phyloP scores from a whole-genome alignment of 2,113 vertebrate species.

The Anhinga rufa region DNA sequence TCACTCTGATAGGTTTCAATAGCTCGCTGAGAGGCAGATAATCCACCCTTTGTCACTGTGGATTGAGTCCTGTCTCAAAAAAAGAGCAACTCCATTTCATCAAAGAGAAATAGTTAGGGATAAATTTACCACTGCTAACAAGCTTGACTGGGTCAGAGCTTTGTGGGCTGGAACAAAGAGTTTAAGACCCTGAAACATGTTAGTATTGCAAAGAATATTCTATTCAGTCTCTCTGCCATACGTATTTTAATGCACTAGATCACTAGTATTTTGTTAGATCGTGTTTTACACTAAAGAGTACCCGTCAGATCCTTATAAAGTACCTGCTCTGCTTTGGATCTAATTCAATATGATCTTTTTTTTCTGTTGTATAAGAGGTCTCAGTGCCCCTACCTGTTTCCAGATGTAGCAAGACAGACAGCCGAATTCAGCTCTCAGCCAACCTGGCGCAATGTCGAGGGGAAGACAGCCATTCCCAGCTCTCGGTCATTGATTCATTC shows the following conservation, averaged over 20 bases:
- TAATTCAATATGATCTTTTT: not conserved
- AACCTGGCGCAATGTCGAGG: not conserved
- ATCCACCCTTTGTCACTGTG: constrained; percentile 26
- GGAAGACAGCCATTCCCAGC: not conserved
- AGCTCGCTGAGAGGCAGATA: constrained; percentile 13
- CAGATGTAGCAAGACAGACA: not conserved
- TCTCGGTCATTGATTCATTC: not conserved
- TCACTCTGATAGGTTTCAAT: not conserved
- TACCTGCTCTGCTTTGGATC: not conserved
- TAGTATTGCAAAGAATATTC: not conserved
- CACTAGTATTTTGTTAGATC: not conserved
- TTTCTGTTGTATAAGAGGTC: not conserved
- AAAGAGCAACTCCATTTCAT: constrained; percentile 4
- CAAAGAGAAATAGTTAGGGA: not conserved
- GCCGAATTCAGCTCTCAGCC: not conserved
- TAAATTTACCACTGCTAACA: not conserved
- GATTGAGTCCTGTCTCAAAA: not conserved
- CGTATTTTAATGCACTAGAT: not conserved
- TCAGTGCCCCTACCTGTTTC: not conserved
- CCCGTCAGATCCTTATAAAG: not conserved
- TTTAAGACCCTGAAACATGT: not conserved
- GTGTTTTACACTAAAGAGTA: not conserved
- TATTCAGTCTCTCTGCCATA: not conserved
- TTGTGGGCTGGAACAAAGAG: not conserved
- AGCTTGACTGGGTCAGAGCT: constrained; percentile 23